phyloP scores from a whole-genome alignment of 2,797 vertebrate genomes.

The Xenopus petersii region DNA sequence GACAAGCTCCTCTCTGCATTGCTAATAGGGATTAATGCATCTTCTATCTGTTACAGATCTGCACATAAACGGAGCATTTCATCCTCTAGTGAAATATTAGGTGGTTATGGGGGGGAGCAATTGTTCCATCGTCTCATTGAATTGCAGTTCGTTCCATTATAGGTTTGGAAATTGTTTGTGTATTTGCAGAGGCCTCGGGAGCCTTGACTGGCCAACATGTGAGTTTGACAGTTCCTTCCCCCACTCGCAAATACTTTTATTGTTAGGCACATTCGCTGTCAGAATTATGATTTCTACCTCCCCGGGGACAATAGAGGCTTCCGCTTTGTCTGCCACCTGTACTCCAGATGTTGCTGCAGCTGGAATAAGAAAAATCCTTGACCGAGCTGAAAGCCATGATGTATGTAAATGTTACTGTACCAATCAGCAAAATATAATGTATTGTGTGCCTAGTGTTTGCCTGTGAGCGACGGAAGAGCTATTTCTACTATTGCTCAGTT shows the following conservation, averaged over 20 bases:
- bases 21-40: no score
- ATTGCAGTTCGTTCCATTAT: no score
- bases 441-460: no score
- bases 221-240: constrained; percentile 10
- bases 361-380: constrained; percentile 16
- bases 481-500: no score
- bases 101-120: no score
- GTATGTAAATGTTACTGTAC: constrained; percentile 23
- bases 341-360: constrained; percentile 41
- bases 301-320: constrained; percentile 33
- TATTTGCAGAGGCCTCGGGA: neutral
- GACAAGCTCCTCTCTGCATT: no score
- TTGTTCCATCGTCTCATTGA: no score
- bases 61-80: no score
- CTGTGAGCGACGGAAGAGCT: no score
- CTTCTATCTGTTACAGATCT: no score
- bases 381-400: constrained; percentile 7
- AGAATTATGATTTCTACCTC: constrained; percentile 37
- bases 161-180: no score
- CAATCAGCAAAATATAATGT: neutral
- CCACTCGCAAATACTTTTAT: constrained; percentile 32
- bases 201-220: constrained; percentile 5
- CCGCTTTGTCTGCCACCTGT: constrained; percentile 43
- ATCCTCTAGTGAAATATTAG: no score
- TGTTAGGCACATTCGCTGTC: constrained; percentile 40